Evolutionary conservation across 30 jellyfish, hydroid and myxozoan species (phyloP).

Genomic region (Turritopsis rubra): DNA sequence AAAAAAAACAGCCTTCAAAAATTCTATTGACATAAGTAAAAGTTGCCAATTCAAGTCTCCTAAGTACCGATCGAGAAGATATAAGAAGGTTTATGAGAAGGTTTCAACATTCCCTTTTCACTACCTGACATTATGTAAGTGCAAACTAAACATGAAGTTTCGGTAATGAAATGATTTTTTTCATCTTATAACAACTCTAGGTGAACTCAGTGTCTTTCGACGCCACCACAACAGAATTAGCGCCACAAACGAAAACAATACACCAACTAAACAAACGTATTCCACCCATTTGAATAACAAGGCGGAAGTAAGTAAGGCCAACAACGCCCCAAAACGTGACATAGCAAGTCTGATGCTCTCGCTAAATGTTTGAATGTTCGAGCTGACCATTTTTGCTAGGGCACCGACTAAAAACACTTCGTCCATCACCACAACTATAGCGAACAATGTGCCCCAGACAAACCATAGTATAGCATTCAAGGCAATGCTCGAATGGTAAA

Average conservation of each 20-base stretch:
- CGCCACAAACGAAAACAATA: neutral
- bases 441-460: conserved; percentile 5
- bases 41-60: too few species aligned
- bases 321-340: conserved; percentile 20
- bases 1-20: too few species aligned
- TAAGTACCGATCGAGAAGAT: too few species aligned
- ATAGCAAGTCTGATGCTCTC: conserved; percentile 14
- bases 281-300: neutral
- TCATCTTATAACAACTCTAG: neutral
- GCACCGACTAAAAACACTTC: conserved; percentile 22
- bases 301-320: conserved; percentile 19
- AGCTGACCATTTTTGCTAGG: conserved; percentile 13
- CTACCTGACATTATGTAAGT: too few species aligned
- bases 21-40: too few species aligned
- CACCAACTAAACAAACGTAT: conserved; percentile 9
- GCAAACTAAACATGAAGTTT: too few species aligned
- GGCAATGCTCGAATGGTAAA: neutral
- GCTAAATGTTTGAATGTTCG: conserved; percentile 2
- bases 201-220: conserved; percentile 11
- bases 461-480: conserved; percentile 1
- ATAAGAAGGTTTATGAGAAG: too few species aligned
- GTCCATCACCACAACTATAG: conserved; percentile 11
- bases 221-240: neutral
- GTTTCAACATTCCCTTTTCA: too few species aligned
- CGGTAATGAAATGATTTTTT: neutral